A percentile compares a stretch with the other conserved stretches of the same genome.
These are phyloP conservation scores for Epinephelus moara DNA, from an alignment of 2,113 vertebrate genomes.

Conservation along the genomic window DNA sequence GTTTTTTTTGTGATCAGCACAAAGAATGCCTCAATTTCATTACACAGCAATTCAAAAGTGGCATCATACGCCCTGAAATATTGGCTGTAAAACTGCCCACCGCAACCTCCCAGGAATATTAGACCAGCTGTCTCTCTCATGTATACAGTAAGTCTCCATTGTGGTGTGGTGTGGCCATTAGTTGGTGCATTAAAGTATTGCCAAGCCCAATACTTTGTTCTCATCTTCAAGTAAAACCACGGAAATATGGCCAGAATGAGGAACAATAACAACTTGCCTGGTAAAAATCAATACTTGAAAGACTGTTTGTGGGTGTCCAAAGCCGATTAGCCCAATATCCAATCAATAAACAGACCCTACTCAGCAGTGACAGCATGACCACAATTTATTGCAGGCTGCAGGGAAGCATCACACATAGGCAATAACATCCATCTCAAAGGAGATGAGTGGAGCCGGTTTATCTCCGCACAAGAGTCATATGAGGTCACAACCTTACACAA, in stretches of 20 bases:
- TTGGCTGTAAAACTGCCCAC: slow-evolving; percentile 28
- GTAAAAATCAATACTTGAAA: slow-evolving; percentile 58
- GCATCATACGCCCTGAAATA: slow-evolving; percentile 16
- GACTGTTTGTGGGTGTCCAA: slow-evolving; percentile 30
- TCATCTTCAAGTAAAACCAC: slow-evolving; percentile 34
- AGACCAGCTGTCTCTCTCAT: slow-evolving; percentile 26
- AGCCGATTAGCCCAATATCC: slow-evolving; percentile 61
- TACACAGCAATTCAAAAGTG: slow-evolving; percentile 41
- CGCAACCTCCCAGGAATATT: slow-evolving; percentile 32
- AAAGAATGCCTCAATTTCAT: slow-evolving; percentile 26
- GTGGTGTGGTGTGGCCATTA: slow-evolving; percentile 45
- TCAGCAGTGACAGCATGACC: slow-evolving; percentile 9
- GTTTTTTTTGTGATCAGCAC: slow-evolving; percentile 20
- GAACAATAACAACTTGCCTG: slow-evolving; percentile 42
- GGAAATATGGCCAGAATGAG: slow-evolving; percentile 32
- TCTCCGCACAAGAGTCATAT: slow-evolving; percentile 33
- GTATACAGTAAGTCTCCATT: slow-evolving; percentile 20
- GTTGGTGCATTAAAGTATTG: slow-evolving; percentile 16
- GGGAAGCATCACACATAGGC: slow-evolving; percentile 29
- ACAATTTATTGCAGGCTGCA: slow-evolving; percentile 51
- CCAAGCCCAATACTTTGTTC: slow-evolving; percentile 29
- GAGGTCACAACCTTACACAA: slow-evolving; percentile 44
- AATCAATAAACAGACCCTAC: slow-evolving; percentile 48
- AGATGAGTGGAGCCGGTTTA: slow-evolving; percentile 49
- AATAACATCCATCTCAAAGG: slow-evolving; percentile 53